Evolutionary conservation across 1,140 invertebrate species (phyloP).

Genomic region (Procambarus virginalis): DNA sequence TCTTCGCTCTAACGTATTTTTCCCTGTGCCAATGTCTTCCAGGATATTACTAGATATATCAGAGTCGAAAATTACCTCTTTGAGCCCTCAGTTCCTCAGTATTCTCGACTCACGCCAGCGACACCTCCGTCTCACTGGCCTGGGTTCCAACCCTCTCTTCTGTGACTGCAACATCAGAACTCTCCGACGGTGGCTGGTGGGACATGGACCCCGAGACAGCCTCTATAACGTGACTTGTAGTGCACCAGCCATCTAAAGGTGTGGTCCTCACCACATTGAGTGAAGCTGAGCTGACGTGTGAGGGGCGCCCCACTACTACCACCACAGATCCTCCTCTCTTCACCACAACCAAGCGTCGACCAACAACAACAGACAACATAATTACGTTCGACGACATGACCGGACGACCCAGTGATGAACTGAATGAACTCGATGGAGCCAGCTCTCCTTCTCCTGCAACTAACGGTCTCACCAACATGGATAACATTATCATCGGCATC

Average conservation of each 20-base stretch:
- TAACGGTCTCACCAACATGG: conserved; percentile 83
- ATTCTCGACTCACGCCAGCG: conserved; percentile 86
- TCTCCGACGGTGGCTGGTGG: conserved; percentile 85
- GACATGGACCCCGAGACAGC: conserved; percentile 51
- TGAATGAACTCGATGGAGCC: conserved; percentile 50
- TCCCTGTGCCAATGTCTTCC: conserved; percentile 91
- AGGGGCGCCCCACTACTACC: conserved; percentile 74
- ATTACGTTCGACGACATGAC: conserved; percentile 62
- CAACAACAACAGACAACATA: conserved; percentile 60
- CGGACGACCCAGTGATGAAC: conserved; percentile 24
- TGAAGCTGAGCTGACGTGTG: conserved; percentile 86
- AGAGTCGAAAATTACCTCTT: conserved; percentile 84
- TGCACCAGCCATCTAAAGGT: conserved; percentile 81
- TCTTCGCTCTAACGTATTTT: conserved; percentile 86
- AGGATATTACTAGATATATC: conserved; percentile 84
- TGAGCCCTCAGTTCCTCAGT: conserved; percentile 84
- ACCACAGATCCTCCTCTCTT: conserved; percentile 86
- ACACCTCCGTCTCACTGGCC: conserved; percentile 82
- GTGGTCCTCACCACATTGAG: conserved; percentile 83
- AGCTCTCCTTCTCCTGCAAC: conserved; percentile 47
- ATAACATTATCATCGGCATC: conserved; percentile 92
- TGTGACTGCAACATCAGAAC: conserved; percentile 89
- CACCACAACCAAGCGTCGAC: conserved; percentile 74
- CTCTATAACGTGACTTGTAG: conserved; percentile 76
- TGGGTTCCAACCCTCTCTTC: conserved; percentile 85